phyloP scores from a whole-genome alignment of 2,113 vertebrate species.

The Greenwoodochromis staneri region DNA sequence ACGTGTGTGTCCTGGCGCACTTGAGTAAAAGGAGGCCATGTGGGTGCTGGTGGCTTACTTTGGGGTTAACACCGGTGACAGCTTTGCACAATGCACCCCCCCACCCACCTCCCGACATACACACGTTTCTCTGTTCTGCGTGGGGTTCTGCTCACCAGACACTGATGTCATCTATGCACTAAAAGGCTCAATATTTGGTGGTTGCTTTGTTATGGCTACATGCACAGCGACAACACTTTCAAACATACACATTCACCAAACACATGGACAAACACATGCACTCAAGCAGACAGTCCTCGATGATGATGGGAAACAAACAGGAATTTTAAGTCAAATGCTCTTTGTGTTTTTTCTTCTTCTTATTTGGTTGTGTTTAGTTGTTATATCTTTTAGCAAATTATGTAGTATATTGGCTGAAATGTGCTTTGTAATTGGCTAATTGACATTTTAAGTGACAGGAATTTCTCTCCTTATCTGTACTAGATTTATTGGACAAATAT shows the following conservation, averaged over 20 bases:
- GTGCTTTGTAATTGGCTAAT: neutral
- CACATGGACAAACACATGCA: neutral
- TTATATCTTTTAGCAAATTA: neutral
- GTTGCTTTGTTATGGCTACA: constrained; percentile 57
- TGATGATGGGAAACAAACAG: neutral
- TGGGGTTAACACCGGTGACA: constrained; percentile 54
- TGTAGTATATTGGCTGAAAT: neutral
- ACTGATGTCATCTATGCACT: constrained; percentile 49
- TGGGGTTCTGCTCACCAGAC: constrained; percentile 48
- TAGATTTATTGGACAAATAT: neutral
- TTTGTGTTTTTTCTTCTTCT: accelerated
- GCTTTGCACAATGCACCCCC: constrained; percentile 18
- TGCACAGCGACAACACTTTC: constrained; percentile 27
- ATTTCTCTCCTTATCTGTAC: neutral
- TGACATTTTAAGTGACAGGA: neutral
- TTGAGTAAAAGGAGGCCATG: constrained; percentile 58
- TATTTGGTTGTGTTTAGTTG: neutral
- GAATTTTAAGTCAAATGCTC: neutral
- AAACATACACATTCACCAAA: constrained; percentile 3
- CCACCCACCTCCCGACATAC: neutral
- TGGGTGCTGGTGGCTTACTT: constrained; percentile 42
- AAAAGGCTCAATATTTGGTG: constrained; percentile 5
- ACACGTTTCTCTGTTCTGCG: neutral
- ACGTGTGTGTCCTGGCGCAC: constrained; percentile 45
- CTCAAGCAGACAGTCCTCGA: neutral